These are phyloP conservation scores for Cryptosula pallasiana DNA, from an alignment of 2,888 invertebrate species.

Conservation along the genomic window DNA sequence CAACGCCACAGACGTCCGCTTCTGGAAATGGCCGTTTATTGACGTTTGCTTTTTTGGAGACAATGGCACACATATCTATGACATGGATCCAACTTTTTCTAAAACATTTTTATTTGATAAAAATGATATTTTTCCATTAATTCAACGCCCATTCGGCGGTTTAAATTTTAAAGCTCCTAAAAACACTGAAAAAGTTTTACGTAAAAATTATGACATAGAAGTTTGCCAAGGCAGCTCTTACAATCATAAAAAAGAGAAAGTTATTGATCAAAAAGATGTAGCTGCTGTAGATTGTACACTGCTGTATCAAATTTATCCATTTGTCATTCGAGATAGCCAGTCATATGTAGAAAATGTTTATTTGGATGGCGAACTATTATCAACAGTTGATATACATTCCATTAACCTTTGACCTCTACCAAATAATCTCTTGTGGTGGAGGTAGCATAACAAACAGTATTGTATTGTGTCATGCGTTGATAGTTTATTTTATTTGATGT, in stretches of 20 bases:
- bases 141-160: slow-evolving; percentile 30
- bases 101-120: slow-evolving; percentile 27
- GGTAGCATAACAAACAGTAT: too few relatives aligned
- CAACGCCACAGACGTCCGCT: slow-evolving; percentile 28
- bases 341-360: neutral
- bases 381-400: neutral
- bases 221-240: slow-evolving; percentile 25
- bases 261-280: slow-evolving; percentile 13
- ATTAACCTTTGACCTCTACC: neutral
- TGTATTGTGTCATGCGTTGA: too few relatives aligned
- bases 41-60: slow-evolving; percentile 38
- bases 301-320: slow-evolving; percentile 29
- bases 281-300: slow-evolving; percentile 28
- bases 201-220: slow-evolving; percentile 25
- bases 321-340: slow-evolving; percentile 27
- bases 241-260: slow-evolving; percentile 26
- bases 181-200: slow-evolving; percentile 24
- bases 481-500: too few relatives aligned
- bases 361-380: neutral
- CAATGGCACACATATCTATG: slow-evolving; percentile 35
- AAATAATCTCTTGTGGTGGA: too few relatives aligned
- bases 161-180: slow-evolving; percentile 28
- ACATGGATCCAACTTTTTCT: slow-evolving; percentile 26
- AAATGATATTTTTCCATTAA: slow-evolving; percentile 30
- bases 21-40: slow-evolving; percentile 37